phyloP scores from a whole-genome alignment of 2,797 vertebrate genomes.

The Orientallactaga sibirica region DNA sequence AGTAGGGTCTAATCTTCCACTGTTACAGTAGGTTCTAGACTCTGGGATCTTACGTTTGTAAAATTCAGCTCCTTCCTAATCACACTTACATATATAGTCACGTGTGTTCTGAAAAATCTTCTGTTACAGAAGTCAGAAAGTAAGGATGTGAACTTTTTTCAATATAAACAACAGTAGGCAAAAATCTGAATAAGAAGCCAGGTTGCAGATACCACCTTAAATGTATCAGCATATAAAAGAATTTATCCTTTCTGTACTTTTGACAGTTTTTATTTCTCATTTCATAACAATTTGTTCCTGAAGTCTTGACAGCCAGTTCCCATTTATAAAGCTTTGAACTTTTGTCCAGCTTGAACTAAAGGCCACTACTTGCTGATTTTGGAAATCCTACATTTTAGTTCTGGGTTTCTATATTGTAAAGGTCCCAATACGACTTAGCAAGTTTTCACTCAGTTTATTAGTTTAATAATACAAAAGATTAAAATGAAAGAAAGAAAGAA shows the following conservation, averaged over 20 bases:
- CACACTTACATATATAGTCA: background rate
- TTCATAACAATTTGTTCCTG: constrained; percentile 43
- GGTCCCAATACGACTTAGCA: constrained; percentile 36
- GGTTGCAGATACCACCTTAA: background rate
- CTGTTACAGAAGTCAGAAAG: constrained; percentile 8
- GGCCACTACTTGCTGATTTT: background rate
- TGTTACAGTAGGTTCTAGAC: background rate
- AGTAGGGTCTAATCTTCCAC: background rate
- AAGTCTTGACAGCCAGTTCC: constrained; percentile 26
- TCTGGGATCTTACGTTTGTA: background rate
- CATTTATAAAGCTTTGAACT: constrained; percentile 36
- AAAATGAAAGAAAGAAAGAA: too few species aligned
- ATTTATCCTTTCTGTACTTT: background rate
- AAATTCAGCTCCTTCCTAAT: constrained; percentile 50
- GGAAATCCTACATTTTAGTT: constrained; percentile 49
- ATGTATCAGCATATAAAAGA: background rate
- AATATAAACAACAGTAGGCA: constrained; percentile 6
- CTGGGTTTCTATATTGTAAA: constrained; percentile 29
- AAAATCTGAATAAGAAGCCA: constrained; percentile 7
- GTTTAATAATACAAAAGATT: background rate
- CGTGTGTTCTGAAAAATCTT: background rate
- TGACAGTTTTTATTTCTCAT: constrained; percentile 24
- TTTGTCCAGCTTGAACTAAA: constrained; percentile 56
- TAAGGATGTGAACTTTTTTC: constrained; percentile 11
- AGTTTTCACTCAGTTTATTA: constrained; percentile 45